A percentile compares a stretch with the other conserved stretches of the same genome.
phyloP scores from a whole-genome alignment of 2,797 vertebrate species.

The Onychomys leucogaster region DNA sequence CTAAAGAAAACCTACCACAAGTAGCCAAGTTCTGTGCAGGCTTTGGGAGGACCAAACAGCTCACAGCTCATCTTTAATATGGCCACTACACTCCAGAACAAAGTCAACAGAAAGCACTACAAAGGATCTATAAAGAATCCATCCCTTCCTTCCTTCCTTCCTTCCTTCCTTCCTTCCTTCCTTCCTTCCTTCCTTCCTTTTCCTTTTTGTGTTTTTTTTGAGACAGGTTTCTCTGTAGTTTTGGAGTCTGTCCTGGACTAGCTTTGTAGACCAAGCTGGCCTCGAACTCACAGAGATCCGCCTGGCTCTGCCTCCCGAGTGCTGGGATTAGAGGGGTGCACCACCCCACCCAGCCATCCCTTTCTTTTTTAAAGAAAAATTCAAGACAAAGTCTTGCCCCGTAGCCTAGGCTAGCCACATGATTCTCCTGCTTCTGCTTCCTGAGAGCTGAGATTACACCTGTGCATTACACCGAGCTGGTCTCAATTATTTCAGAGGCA shows the following conservation, averaged over 20 bases:
- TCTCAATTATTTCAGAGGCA: conserved; percentile 19
- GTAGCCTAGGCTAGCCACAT: not conserved
- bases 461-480: not conserved
- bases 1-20: conserved; percentile 84
- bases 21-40: conserved; percentile 88
- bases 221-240: too few species aligned
- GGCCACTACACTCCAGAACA: conserved; percentile 79
- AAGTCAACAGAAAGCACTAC: conserved; percentile 86
- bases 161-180: not conserved
- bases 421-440: not conserved
- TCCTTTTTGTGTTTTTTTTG: too few species aligned
- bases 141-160: not conserved
- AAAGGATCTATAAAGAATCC: not conserved
- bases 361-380: not conserved
- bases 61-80: conserved; percentile 77
- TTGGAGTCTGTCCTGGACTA: too few species aligned
- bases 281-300: too few species aligned
- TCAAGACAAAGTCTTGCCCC: not conserved
- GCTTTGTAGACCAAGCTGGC: too few species aligned
- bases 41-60: conserved; percentile 84
- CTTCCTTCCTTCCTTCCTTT: too few species aligned
- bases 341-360: too few species aligned
- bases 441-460: not conserved
- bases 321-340: too few species aligned
- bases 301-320: too few species aligned